Evolutionary conservation across 2,888 invertebrate genomes (phyloP), one percentile per base, ranked within the genome.

Genomic region (Gymnosoma rotundatum): DNA sequence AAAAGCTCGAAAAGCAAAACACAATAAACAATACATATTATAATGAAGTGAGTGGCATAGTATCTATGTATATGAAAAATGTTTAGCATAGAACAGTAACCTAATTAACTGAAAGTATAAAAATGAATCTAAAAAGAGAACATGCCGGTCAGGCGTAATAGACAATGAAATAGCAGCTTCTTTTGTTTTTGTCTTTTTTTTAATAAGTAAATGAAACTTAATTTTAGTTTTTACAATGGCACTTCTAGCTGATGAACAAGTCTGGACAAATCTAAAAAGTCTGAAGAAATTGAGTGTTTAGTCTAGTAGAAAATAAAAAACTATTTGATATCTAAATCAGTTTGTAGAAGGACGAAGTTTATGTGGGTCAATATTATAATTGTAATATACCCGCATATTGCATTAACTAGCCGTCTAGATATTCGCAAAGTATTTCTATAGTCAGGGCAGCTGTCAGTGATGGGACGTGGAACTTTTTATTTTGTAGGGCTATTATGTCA

Each of bases 51-150:
- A 50, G 36, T 16, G n/a, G n/a, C 42, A n/a, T n/a, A 21, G 25
- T 52, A 25, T 25, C 25, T 8, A 16, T 42, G n/a, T 20, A 38
- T 18, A 45, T 45, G 32, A 50, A 75, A 36, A 5, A 58, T 21
- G 32, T 42, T 42, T 32, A 56, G 14, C n/a, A 54, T 63, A 63
- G 20, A 63, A 54, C 38, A 81, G 69, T 83, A 73, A 83, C 78
- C 83, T 78, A 83, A 83, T 83, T 83, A 83, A 56, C 66, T 66
- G 48, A 78, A 83, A 78, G 67, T 73, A 21, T 48, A 52, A 36
- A 72, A 60, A 76, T 66, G 64, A 52, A 36, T 72, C 64, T 72
- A 60, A 60, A 52, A 14, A 32, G 50, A 16, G 38, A 61, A n/a
- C 45, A 38, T 36, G 36, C 20, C 45, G 48, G 12, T 20, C 45